Base-by-base conservation (phyloP, 2,113 vertebrate species). In the Anolis sagrei region DNA sequence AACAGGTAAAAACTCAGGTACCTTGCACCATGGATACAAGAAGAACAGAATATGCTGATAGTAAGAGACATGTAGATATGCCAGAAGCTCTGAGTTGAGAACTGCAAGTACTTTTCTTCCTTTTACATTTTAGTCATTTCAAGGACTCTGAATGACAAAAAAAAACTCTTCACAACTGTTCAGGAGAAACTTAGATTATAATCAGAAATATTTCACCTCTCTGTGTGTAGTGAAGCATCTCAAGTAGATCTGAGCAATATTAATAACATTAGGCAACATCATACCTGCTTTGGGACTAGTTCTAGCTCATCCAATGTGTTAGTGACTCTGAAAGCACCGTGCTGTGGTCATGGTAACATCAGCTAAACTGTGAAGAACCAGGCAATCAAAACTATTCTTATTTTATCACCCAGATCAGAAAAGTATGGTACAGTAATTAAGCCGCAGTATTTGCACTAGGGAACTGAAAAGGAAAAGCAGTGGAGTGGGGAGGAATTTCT, bases 271-370 rank as follows among this genome's bases (percentile, higher is more conserved):
- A 77, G 6, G 39, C 36, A 73, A 69, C 48, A 19, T 54, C 32
- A 75, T 51, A 86, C 39, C n/a, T 75, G 32, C n/a, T 36, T 80
- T 86, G 68, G 79, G 61, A 75, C 68, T 81, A 75, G 78, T 23
- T 32, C 66, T 32, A 61, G 51, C 6, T 79, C 68, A 72, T 58
- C 18, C 69, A 81, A 2, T 74, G 44, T 72, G 19, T 64, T 64
- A 74, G 21, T 49, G 58, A 11, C 48, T 83, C 61, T 66, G 72
- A 76, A 75, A 76, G 76, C 36, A 49, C 39, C 51, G 39, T 66
- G 48, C n/a, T 36, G 44, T 81, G 58, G 78, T 80, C 78, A 81
- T 86, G 78, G 78, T 81, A 86, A 86, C 78, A 75, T 39, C n/a
- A 36, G 61, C 23, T 74, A 81, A 84, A 84, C 64, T 21, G 13